phyloP scores from a whole-genome alignment of 2,797 vertebrate genomes.

The Graptemys geographica region DNA sequence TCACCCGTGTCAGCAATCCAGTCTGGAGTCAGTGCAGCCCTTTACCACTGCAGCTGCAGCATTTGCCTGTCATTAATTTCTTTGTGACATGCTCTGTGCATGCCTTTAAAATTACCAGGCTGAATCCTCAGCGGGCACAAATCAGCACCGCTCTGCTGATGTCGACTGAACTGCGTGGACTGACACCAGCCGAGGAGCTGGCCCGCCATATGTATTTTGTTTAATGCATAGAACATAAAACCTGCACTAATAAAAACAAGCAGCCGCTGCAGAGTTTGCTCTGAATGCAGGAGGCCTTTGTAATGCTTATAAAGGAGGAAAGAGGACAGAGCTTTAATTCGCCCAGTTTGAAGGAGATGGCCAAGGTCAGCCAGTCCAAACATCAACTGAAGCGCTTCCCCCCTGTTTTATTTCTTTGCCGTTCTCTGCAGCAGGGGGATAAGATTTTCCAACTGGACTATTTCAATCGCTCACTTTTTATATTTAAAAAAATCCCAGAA shows the following conservation, averaged over 20 bases:
- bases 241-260: not conserved
- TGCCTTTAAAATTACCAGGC: not conserved
- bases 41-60: not conserved
- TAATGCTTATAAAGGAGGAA: rapidly evolving
- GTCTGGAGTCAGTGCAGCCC: not conserved
- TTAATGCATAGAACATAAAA: not conserved
- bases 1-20: not conserved
- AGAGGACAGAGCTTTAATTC: not conserved
- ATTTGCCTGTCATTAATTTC: not conserved
- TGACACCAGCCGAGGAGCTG: not conserved
- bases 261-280: not conserved
- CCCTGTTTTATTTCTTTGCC: rapidly evolving
- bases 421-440: rapidly evolving
- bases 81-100: not conserved
- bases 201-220: not conserved
- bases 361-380: not conserved
- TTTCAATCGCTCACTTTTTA: not conserved
- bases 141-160: not conserved
- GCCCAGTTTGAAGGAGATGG: not conserved
- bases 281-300: not conserved
- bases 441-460: rapidly evolving
- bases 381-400: not conserved
- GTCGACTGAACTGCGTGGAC: not conserved
- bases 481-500: not conserved
- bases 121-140: not conserved